Evolutionary conservation across 2,797 vertebrate genomes (phyloP).

Genomic region (Tokudaia muenninki): DNA sequence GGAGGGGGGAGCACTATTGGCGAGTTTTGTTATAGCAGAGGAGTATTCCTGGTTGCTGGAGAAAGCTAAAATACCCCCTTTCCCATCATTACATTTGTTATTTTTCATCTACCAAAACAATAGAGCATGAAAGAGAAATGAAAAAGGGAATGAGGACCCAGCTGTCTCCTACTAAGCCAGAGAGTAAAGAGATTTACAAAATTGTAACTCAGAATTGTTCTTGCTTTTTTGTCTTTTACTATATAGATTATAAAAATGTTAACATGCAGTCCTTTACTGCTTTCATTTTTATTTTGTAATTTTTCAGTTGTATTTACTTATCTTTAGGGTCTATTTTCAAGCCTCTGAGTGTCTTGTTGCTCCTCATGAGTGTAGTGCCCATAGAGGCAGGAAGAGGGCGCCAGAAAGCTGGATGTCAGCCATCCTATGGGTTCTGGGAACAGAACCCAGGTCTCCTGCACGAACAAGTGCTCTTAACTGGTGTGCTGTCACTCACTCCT

Average conservation of each 20-base stretch:
- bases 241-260: neutral
- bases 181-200: constrained; percentile 47
- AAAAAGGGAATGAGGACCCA: neutral
- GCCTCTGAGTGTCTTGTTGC: neutral
- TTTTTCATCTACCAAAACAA: constrained; percentile 34
- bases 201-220: constrained; percentile 10
- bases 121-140: neutral
- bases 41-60: neutral
- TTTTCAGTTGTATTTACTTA: neutral
- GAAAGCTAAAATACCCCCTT: neutral
- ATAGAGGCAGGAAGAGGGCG: neutral
- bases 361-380: neutral
- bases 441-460: neutral
- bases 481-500: neutral
- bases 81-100: neutral
- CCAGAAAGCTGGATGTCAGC: neutral
- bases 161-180: neutral
- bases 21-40: neutral
- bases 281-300: neutral
- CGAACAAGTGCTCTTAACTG: neutral
- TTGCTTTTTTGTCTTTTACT: neutral
- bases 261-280: neutral
- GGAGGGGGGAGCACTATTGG: neutral
- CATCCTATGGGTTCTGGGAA: neutral
- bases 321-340: neutral